Evolutionary conservation across 2,888 invertebrate genomes (phyloP).

Genomic region (Empis livida): DNA sequence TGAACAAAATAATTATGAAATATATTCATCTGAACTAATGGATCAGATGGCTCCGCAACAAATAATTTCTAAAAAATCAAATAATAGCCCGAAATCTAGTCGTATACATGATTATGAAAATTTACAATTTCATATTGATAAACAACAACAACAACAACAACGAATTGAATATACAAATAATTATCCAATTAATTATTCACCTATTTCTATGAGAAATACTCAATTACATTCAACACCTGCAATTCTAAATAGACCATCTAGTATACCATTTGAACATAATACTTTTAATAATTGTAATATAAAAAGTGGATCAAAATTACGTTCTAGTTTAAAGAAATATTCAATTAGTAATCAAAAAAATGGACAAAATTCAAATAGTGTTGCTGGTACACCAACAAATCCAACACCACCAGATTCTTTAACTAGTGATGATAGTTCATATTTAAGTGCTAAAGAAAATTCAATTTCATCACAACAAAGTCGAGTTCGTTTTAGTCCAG

Average conservation of each 20-base stretch:
- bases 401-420: slow-evolving; percentile 47
- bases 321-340: slow-evolving; percentile 70
- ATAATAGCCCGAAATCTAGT: slow-evolving; percentile 13
- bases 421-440: slow-evolving; percentile 78
- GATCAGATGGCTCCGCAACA: too few relatives aligned
- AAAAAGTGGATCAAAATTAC: slow-evolving; percentile 40
- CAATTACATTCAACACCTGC: slow-evolving; percentile 8
- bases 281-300: slow-evolving; percentile 13
- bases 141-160: not conserved
- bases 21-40: too few relatives aligned
- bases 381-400: slow-evolving; percentile 59
- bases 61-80: too few relatives aligned
- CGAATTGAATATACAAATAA: not conserved
- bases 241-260: slow-evolving; percentile 28
- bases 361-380: slow-evolving; percentile 40
- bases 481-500: slow-evolving; percentile 66
- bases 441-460: slow-evolving; percentile 71
- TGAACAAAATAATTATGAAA: too few relatives aligned
- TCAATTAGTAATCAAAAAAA: slow-evolving; percentile 22
- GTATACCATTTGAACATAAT: slow-evolving; percentile 44
- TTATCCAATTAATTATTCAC: not conserved
- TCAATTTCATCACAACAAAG: slow-evolving; percentile 54
- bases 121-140: slow-evolving; percentile 14
- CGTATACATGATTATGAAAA: slow-evolving; percentile 28
- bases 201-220: slow-evolving; percentile 7